These are phyloP conservation scores for Ochropacha duplaris DNA, from an alignment of 2,888 invertebrate species.

Conservation along the genomic window DNA sequence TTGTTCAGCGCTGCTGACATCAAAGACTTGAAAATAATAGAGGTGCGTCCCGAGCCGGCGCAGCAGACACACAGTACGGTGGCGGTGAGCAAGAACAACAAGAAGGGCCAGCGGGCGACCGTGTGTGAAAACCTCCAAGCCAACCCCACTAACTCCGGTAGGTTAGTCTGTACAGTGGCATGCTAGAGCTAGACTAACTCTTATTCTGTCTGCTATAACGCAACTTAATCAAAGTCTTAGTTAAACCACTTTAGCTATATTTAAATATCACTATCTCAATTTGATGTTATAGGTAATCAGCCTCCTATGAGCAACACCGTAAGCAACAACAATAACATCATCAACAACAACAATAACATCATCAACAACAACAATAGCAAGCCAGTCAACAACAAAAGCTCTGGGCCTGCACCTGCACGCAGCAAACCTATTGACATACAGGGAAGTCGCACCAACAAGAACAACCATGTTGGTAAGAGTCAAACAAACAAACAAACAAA, in stretches of 20 bases:
- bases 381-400: slow-evolving; percentile 18
- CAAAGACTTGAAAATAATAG: slow-evolving; percentile 88
- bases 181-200: too few species aligned
- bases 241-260: too few species aligned
- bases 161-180: background rate
- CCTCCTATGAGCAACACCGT: slow-evolving; percentile 8
- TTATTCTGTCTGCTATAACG: too few species aligned
- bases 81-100: slow-evolving; percentile 55
- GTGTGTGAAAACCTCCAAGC: slow-evolving; percentile 71
- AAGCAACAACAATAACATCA: slow-evolving; percentile 7
- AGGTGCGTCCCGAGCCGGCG: slow-evolving; percentile 75
- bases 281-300: slow-evolving; percentile 25
- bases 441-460: slow-evolving; percentile 37
- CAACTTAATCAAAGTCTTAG: too few species aligned
- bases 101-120: slow-evolving; percentile 61
- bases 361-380: slow-evolving; percentile 7
- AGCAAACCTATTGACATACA: slow-evolving; percentile 75
- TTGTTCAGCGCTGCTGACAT: slow-evolving; percentile 87
- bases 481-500: too few species aligned
- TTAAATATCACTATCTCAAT: background rate
- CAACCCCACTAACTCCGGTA: slow-evolving; percentile 55
- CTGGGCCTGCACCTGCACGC: slow-evolving; percentile 34
- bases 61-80: slow-evolving; percentile 70
- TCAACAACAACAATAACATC: slow-evolving; percentile 7
- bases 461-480: slow-evolving; percentile 43